phyloP scores from a whole-genome alignment of 1,140 invertebrate species.

The Apis laboriosa region DNA sequence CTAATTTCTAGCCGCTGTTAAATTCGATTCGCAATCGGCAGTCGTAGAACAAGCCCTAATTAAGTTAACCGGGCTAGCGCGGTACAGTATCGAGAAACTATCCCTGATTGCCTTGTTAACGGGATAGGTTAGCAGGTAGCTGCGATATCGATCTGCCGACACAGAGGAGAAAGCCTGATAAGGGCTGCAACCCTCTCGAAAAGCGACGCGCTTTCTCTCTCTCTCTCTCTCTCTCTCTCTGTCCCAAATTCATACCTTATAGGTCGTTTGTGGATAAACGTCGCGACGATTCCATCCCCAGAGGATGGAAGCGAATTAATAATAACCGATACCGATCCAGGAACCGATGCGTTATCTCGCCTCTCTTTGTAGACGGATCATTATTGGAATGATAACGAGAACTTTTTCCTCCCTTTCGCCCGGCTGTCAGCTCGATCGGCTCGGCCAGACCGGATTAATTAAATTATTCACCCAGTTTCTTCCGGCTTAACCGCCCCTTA shows the following conservation, averaged over 20 bases:
- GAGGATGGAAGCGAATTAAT: constrained; percentile 54
- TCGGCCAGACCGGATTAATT: constrained; percentile 30
- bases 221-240: constrained; percentile 8
- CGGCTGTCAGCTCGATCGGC: background rate
- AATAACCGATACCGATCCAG: constrained; percentile 1
- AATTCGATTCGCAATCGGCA: constrained; percentile 67
- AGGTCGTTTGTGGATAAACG: constrained; percentile 19
- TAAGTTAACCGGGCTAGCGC: constrained; percentile 74
- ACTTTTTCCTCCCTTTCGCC: constrained; percentile 3
- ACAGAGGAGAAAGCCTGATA: constrained; percentile 68
- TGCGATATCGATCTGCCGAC: constrained; percentile 74
- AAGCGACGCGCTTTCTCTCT: constrained; percentile 8
- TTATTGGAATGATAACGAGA: constrained; percentile 41
- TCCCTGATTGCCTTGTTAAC: constrained; percentile 77
- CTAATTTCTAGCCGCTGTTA: constrained; percentile 27
- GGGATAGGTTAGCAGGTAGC: constrained; percentile 70
- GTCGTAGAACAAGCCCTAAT: constrained; percentile 77
- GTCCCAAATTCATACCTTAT: constrained; percentile 68
- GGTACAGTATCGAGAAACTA: constrained; percentile 76
- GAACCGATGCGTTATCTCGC: constrained; percentile 13
- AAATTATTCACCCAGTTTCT: constrained; percentile 39
- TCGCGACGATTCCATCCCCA: background rate
- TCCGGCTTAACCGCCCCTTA: constrained; percentile 25
- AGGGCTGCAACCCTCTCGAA: constrained; percentile 59
- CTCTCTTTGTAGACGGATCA: constrained; percentile 27